Evolutionary conservation across 64 coral and sea anemone genomes (phyloP), one percentile per base, ranked within the genome.

Genomic region (Montipora capricornis): DNA sequence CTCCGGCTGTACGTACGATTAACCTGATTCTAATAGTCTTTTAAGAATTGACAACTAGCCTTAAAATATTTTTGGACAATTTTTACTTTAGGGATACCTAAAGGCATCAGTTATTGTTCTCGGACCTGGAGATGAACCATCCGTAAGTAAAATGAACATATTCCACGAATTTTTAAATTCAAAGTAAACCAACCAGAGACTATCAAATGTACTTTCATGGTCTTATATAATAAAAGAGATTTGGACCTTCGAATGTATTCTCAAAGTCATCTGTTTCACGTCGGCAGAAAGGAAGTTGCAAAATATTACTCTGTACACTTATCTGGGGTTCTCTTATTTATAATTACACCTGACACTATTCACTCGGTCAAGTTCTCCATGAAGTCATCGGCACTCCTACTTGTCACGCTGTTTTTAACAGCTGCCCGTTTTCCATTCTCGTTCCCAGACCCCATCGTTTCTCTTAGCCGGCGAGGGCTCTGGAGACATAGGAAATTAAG

Each of bases 81-180:
- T 49, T 84, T 83, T 6, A 88, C 6, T 77, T 12, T 14, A 93
- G 91, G 91, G 91, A 1, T 93, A 93, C 74, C 81, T 93, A 2
- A 93, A 93, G 77, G 81, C 73, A 4, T 64, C 91, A 11, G 91
- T 83, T 3, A 68, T 78, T 58, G 74, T 93, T n/a, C 44, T 93
- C 1, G 91, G 91, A 68, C 55, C 91, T 48, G 91, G 91, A 17
- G 91, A 93, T 9, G 60, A 93, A 17, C 73, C 91, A 29, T 81
- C 91, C 16, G 91, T 93, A 71, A 87, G 82, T 68, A 59, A 46
- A 53, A 11, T 22, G 6, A 26, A 6, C 11, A 64, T 37, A 52
- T 80, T 20, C 15, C 5, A 50, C 37, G 37, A 37, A 2, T 37
- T 37, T 37, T 37, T 37, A 2, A 37, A 37, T 37, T 37, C 37